Conservation (phyloP, 2,113 vertebrate genomes). For the Notothenia rossii region DNA sequence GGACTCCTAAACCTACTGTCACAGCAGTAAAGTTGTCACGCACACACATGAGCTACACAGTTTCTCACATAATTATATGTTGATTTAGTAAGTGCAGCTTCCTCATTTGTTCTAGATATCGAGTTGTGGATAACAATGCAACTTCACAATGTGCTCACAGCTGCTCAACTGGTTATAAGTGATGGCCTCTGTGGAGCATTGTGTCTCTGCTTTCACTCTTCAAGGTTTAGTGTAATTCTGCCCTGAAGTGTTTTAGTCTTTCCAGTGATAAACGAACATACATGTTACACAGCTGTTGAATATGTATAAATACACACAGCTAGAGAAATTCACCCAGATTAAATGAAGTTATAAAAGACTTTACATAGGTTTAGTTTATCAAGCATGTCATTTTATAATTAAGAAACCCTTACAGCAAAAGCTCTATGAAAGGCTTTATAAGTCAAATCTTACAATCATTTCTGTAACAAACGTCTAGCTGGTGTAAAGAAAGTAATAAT, state of each 20-base stretch:
- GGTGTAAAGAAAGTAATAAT: neutral
- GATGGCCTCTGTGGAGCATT: no score
- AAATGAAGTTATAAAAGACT: neutral
- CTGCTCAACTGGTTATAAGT: neutral
- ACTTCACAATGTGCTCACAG: neutral
- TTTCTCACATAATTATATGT: no score
- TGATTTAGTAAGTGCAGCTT: neutral
- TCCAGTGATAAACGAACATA: neutral
- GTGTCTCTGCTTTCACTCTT: no score
- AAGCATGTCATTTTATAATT: no score
- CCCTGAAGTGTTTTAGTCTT: neutral
- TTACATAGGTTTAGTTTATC: no score
- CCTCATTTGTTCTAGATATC: neutral
- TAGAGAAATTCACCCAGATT: neutral
- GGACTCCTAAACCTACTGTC: no score
- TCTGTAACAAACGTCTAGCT: neutral
- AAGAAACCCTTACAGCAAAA: no score
- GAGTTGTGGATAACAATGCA: neutral
- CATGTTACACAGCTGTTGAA: neutral
- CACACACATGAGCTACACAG: no score
- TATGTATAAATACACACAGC: neutral
- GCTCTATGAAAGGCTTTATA: no score
- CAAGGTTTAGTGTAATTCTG: neutral
- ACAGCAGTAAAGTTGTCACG: no score
- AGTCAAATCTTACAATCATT: neutral